Evolutionary conservation across 1,140 invertebrate species (phyloP), one percentile per base, ranked within the genome.

Genomic region (Pseudobourletiella spinata): DNA sequence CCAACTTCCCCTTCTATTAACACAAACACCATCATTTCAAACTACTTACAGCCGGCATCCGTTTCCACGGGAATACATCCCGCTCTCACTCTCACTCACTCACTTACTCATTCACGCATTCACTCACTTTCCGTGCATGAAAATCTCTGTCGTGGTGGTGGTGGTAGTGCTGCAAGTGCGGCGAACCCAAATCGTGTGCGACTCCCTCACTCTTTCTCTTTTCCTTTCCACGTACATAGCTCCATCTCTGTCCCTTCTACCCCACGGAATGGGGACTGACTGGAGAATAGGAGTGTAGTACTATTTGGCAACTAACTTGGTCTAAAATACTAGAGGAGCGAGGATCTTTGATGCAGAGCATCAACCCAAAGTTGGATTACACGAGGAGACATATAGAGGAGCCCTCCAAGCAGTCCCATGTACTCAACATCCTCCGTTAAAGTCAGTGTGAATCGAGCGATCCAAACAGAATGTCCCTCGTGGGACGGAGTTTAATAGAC

Each of bases 391-490:
- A n/a, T 11, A 48, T 11, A 48, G 44, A 48, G 20, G 6, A 48
- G 44, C 11, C 6, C 14, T 48, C 44, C 14, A 48, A 48, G 44
- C n/a, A n/a, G n/a, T n/a, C n/a, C n/a, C n/a, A n/a, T n/a, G n/a
- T n/a, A n/a, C n/a, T 48, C 44, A 48, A 48, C 18, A 14, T 48
- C 22, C 22, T 48, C 44, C n/a, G n/a, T n/a, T 11, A 22, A 22
- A 48, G 44, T 54, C 50, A 54, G 6, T 28, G 6, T 51, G 32
- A 16, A 54, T 54, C 18, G 39, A 54, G 42, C n/a, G 55, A 57
- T 65, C 52, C 55, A 65, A 65, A 65, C 32, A 55, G 50, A 66
- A 66, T 66, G 64, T 59, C 44, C 60, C 64, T 66, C 64, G 18
- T 55, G 64, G 64, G 64, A 66, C 39, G 32, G 32, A 56, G 15